A percentile compares a stretch with the other conserved stretches of the same genome.
phyloP scores from a whole-genome alignment of 2,113 vertebrate species.

The Microtus montanus region DNA sequence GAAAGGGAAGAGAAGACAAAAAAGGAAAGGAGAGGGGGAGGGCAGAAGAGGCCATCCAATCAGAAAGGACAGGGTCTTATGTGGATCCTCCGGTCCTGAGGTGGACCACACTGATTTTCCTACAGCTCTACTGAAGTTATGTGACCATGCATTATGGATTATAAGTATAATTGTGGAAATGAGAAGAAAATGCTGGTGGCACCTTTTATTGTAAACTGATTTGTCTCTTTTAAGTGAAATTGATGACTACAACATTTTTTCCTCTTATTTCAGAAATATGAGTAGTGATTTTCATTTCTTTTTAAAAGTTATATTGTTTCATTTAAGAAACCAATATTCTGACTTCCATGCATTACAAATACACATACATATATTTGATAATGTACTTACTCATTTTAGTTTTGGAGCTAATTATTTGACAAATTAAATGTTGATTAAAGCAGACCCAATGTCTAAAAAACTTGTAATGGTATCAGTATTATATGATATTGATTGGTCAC shows the following conservation, averaged over 20 bases:
- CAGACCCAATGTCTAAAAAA: background rate
- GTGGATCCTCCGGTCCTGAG: background rate
- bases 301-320: conserved; percentile 36
- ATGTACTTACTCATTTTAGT: background rate
- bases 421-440: conserved; percentile 17
- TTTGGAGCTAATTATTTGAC: conserved; percentile 6
- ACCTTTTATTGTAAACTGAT: background rate
- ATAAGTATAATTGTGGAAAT: background rate
- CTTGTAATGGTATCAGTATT: background rate
- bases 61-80: background rate
- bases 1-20: background rate
- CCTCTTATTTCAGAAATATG: background rate
- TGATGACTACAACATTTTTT: background rate
- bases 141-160: background rate
- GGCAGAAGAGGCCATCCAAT: background rate
- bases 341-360: background rate
- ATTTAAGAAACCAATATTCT: background rate
- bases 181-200: background rate
- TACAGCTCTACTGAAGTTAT: background rate
- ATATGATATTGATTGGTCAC: background rate
- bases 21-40: too few species aligned
- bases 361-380: background rate
- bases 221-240: background rate
- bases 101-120: background rate
- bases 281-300: background rate